Base-by-base conservation (phyloP, 2,113 vertebrate species). In the Coptodon rendalli region DNA sequence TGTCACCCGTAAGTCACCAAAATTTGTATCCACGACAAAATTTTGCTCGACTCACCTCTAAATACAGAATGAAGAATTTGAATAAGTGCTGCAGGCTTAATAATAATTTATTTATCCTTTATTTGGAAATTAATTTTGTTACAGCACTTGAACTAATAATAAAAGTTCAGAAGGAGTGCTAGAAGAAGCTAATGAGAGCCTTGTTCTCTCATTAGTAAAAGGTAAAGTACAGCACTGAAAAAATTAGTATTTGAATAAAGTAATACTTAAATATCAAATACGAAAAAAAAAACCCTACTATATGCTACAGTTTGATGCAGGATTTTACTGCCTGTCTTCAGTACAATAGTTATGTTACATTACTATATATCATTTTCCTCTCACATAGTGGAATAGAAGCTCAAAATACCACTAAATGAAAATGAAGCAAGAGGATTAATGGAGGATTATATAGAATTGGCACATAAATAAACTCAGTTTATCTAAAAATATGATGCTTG, bases 281-380 rank as follows among this genome's bases (percentile, higher is more conserved):
- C 2, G 1, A n/a, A n/a, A n/a, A n/a, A 66, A 66, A 63, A n/a
- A n/a, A 0, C 9, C 59, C 17, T 13, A 31, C 8, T 61, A 61
- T 27, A 34, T 66, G 38, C 3, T 66, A 34, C 34, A 66, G 17
- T 38, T 38, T 66, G 31, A 66, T n/a, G 31, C 61, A n/a, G 31
- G 61, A 66, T 36, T 66, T 66, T 66, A 66, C 34, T 66, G 34
- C 61, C 34, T 66, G 17, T 38, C 34, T 66, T 12, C 6, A 66
- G 34, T 22, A 22, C 22, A 22, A 22, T 22, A 22, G 22, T 66
- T 66, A 66, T n/a, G 19, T 66, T 66, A 36, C 6, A 38, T 66
- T 66, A 12, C 10, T 66, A 38, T 66, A 38, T n/a, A 66, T 36
- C 13, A 48, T 29, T 76, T 76, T 19, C 68, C 40, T 11, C 40